These are phyloP conservation scores for Macrostomum lignano DNA, from an alignment of 1,140 invertebrate genomes.

Conservation along the genomic window DNA sequence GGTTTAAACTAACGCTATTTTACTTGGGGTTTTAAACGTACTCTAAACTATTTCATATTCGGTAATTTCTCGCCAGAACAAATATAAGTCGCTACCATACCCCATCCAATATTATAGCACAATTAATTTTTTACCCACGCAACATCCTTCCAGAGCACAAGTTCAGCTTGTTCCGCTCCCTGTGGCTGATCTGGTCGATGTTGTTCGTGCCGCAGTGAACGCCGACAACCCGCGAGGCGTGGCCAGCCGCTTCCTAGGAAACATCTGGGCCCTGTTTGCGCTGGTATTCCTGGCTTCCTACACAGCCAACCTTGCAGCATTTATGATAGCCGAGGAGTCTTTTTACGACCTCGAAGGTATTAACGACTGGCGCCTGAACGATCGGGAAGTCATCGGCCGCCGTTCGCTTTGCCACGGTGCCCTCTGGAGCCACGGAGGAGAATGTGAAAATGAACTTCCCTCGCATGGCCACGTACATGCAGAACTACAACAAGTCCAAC, in stretches of 20 bases:
- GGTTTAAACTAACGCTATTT: too few species aligned
- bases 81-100: too few species aligned
- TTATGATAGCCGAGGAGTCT: slow-evolving; percentile 3
- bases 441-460: slow-evolving; percentile 46
- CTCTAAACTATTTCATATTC: too few species aligned
- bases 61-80: too few species aligned
- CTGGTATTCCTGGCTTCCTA: slow-evolving; percentile 18
- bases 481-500: slow-evolving; percentile 45
- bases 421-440: slow-evolving; percentile 74
- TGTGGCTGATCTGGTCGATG: slow-evolving; percentile 86
- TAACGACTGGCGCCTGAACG: slow-evolving; percentile 1
- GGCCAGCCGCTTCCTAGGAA: slow-evolving; percentile 64
- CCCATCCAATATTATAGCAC: too few species aligned
- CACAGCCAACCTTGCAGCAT: slow-evolving; percentile 4
- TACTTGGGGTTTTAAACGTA: too few species aligned
- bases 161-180: slow-evolving; percentile 36
- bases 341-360: slow-evolving; percentile 1
- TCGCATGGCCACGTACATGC: slow-evolving; percentile 70
- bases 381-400: slow-evolving; percentile 38
- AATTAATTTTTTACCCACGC: too few species aligned
- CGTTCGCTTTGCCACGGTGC: slow-evolving; percentile 75
- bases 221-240: slow-evolving; percentile 67
- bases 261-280: slow-evolving; percentile 80
- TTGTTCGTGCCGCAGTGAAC: slow-evolving; percentile 72
- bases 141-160: slow-evolving; percentile 2